These are phyloP conservation scores for Scrobipalpa atriplicella DNA, from an alignment of 2,888 invertebrate genomes.

Conservation along the genomic window DNA sequence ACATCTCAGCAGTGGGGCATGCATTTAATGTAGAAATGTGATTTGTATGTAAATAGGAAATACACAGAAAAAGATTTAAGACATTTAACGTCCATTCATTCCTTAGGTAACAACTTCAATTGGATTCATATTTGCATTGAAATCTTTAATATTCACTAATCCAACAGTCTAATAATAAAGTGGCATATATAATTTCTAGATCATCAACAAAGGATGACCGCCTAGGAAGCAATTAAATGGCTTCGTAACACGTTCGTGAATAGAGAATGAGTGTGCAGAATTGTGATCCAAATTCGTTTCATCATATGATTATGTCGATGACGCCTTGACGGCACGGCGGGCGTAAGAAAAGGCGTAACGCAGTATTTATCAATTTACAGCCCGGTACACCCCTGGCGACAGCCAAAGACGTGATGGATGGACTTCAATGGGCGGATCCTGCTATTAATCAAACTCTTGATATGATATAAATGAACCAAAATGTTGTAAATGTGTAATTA, in stretches of 20 bases:
- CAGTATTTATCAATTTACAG: slow-evolving; percentile 38
- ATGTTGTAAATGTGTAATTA: slow-evolving; percentile 51
- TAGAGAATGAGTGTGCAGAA: slow-evolving; percentile 51
- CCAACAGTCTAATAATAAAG: slow-evolving; percentile 27
- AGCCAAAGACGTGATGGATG: slow-evolving; percentile 51
- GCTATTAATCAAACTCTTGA: slow-evolving; percentile 53
- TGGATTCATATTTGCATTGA: slow-evolving; percentile 16
- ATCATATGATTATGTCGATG: slow-evolving; percentile 44
- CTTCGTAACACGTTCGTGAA: slow-evolving; percentile 50
- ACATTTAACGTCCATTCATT: too few relatives aligned
- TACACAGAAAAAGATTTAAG: too few relatives aligned
- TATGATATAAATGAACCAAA: slow-evolving; percentile 49
- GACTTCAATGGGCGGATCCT: slow-evolving; percentile 49
- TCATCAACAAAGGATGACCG: slow-evolving; percentile 42
- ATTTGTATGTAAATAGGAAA: too few relatives aligned
- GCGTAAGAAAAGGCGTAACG: slow-evolving; percentile 47
- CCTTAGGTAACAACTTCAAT: slow-evolving; percentile 26
- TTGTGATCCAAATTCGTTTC: slow-evolving; percentile 56
- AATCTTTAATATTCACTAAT: slow-evolving; percentile 30
- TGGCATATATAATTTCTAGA: slow-evolving; percentile 36
- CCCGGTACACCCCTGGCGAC: slow-evolving; percentile 25
- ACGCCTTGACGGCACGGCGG: slow-evolving; percentile 32
- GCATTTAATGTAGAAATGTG: too few relatives aligned
- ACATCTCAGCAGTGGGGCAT: slow-evolving; percentile 24
- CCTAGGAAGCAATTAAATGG: slow-evolving; percentile 55